phyloP scores from a whole-genome alignment of 1,140 invertebrate species.

The Halyomorpha halys region DNA sequence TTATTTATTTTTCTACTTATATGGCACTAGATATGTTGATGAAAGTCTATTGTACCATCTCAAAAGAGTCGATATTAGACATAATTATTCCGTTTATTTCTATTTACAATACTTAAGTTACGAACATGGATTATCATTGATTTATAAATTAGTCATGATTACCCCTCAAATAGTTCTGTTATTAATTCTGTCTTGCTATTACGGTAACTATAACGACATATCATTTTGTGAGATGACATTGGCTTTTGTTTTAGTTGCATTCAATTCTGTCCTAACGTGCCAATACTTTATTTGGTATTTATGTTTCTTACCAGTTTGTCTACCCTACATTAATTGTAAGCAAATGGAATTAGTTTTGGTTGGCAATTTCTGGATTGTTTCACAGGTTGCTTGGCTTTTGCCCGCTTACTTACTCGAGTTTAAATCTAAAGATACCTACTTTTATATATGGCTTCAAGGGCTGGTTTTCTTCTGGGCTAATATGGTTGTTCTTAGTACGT shows the following conservation, averaged over 20 bases:
- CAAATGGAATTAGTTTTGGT: constrained; percentile 42
- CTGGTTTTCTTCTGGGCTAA: constrained; percentile 68
- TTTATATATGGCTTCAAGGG: constrained; percentile 65
- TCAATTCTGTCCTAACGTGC: constrained; percentile 93
- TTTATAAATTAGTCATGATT: constrained; percentile 56
- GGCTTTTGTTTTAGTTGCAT: constrained; percentile 82
- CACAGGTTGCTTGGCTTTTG: constrained; percentile 78
- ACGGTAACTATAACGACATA: constrained; percentile 54
- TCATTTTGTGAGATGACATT: constrained; percentile 76
- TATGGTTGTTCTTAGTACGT: constrained; percentile 55
- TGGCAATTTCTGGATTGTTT: constrained; percentile 57
- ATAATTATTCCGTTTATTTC: constrained; percentile 97
- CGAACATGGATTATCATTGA: constrained; percentile 33
- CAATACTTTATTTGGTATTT: constrained; percentile 98
- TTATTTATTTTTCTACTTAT: constrained; percentile 56
- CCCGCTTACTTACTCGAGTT: constrained; percentile 89
- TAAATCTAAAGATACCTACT: constrained; percentile 67
- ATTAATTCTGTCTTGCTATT: constrained; percentile 57
- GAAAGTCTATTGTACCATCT: constrained; percentile 93
- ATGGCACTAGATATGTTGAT: constrained; percentile 80
- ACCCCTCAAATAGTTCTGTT: constrained; percentile 64
- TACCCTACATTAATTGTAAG: constrained; percentile 46
- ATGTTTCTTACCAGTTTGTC: constrained; percentile 68
- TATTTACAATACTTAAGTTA: constrained; percentile 80
- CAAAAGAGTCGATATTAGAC: constrained; percentile 74